Evolutionary conservation across 2,113 vertebrate genomes (phyloP).

Genomic region (Herpetotheres cachinnans): DNA sequence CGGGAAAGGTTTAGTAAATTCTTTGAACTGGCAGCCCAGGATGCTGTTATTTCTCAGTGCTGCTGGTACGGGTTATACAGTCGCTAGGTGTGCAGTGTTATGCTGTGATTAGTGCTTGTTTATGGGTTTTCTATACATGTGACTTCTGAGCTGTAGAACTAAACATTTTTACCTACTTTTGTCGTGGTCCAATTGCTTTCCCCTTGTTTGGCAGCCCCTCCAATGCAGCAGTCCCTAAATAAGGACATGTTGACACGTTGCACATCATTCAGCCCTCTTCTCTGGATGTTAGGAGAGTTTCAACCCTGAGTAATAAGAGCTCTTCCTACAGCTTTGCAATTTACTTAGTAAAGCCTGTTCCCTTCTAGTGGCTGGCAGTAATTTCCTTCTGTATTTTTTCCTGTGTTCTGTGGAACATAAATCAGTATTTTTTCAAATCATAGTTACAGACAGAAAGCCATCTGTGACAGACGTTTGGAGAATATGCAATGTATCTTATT

Average conservation of each 20-base stretch:
- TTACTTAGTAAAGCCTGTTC: background rate
- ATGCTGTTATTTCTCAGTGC: background rate
- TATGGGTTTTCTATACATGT: background rate
- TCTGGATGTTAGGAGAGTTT: background rate
- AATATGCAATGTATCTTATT: background rate
- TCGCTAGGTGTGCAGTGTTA: background rate
- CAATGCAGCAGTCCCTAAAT: background rate
- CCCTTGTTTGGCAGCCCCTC: background rate
- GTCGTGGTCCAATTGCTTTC: background rate
- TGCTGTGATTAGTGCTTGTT: background rate
- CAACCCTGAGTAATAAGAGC: background rate
- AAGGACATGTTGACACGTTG: conserved; percentile 8
- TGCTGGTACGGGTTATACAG: background rate
- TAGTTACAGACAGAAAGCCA: conserved; percentile 46
- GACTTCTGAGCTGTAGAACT: background rate
- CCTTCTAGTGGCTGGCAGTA: conserved; percentile 35
- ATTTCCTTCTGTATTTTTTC: conserved; percentile 24
- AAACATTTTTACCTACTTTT: background rate
- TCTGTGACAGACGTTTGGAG: conserved; percentile 49
- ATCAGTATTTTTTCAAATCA: conserved; percentile 36
- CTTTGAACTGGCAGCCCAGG: background rate
- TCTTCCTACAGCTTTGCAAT: conserved; percentile 6
- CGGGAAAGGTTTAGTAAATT: background rate
- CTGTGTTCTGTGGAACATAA: background rate
- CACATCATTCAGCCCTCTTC: conserved; percentile 6